Evolutionary conservation across 1,140 invertebrate genomes (phyloP), one percentile per base, ranked within the genome.

Genomic region (Portunus trituberculatus): DNA sequence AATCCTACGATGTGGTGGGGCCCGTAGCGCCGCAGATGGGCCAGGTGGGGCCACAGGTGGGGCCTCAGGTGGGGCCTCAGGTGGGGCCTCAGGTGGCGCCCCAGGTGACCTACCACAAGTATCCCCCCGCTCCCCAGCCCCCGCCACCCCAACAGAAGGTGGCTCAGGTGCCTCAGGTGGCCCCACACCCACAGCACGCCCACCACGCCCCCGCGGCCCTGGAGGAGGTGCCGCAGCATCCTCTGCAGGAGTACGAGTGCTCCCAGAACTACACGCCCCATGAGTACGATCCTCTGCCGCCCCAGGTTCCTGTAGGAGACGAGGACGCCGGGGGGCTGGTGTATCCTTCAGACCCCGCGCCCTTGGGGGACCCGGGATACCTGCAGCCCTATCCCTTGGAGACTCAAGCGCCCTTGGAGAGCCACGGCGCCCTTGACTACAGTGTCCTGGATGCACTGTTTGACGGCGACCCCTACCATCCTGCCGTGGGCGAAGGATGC

Each of bases 401-500:
- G 12, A 14, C 93, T 6, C 94, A 95, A 16, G 25, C 20, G 20
- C 28, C 48, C 82, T 31, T 32, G 84, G 84, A 92, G 84, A 8
- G 91, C 7, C 91, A 95, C 16, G 91, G 88, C 31, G 46, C 94
- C 0, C 84, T 95, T 1, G 94, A 95, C 39, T 95, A 95, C 59
- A 95, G 94, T 28, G 94, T 95, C 39, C 67, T 95, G 31, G 94
- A 95, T 25, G 94, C 94, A 0, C 91, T 95, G n/a, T 92, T 95
- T 92, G 94, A 95, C 25, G 88, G 93, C 2, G 67, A 83, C 14
- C 48, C 94, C 16, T 95, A 95, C 28, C 52, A 91, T 4, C 7
- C 84, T 84, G 31, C 83, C 14, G 84, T n/a, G 10, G 94, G 88
- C 8, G 59, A 29, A 10, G 91, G 52, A 48, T 8, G 46, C 20